Conservation (phyloP, 1,140 invertebrate genomes). For the Episyrphus balteatus region DNA sequence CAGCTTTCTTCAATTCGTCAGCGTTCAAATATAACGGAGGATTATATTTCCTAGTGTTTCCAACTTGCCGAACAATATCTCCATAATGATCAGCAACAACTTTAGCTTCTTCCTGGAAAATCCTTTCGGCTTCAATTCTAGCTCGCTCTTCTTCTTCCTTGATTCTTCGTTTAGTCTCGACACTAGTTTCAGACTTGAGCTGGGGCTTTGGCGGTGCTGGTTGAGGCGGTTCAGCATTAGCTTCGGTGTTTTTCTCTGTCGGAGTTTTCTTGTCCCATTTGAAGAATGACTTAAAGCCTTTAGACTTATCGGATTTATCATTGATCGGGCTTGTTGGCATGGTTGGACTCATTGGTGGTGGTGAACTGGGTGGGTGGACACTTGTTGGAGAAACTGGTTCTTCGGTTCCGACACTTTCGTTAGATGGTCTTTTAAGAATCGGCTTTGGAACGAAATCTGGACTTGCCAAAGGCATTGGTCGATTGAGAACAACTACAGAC, state of each 20-base stretch:
- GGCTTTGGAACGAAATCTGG: constrained; percentile 60
- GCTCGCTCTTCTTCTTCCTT: constrained; percentile 28
- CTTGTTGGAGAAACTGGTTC: constrained; percentile 18
- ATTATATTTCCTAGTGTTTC: constrained; percentile 41
- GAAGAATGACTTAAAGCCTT: constrained; percentile 32
- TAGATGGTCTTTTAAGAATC: constrained; percentile 51
- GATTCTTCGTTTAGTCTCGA: constrained; percentile 20
- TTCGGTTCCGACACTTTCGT: constrained; percentile 24
- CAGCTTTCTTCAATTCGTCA: constrained; percentile 50
- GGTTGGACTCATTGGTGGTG: not conserved
- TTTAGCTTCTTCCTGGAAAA: constrained; percentile 47
- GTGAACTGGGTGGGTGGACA: not conserved
- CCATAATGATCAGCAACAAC: constrained; percentile 68
- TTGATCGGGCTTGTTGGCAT: constrained; percentile 3
- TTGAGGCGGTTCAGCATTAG: constrained; percentile 13
- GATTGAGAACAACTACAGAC: constrained; percentile 43
- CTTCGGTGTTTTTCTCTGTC: constrained; percentile 31
- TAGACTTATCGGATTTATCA: constrained; percentile 25
- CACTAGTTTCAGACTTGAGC: constrained; percentile 7
- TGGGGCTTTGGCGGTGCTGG: not conserved
- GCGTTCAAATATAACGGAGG: constrained; percentile 47
- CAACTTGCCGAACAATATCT: constrained; percentile 61
- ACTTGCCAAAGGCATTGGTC: constrained; percentile 45
- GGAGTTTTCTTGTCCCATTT: constrained; percentile 24
- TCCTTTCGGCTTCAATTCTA: constrained; percentile 19